A percentile compares a stretch with the other conserved stretches of the same genome.
These are phyloP conservation scores for Diabrotica balteata DNA, from an alignment of 2,888 invertebrate species.

Conservation along the genomic window DNA sequence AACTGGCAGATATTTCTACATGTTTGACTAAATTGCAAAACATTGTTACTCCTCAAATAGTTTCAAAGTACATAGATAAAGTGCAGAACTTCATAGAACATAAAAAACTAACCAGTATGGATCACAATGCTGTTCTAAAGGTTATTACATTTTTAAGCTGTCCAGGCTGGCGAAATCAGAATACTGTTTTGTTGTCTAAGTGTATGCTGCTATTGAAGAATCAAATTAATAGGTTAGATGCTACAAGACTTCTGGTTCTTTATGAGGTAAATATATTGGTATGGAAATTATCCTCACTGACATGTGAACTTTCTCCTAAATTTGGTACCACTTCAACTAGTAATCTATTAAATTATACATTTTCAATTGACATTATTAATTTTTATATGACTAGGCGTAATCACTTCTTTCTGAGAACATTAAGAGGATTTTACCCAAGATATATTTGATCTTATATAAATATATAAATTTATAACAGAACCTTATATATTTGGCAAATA, in stretches of 20 bases:
- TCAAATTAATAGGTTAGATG: conserved; percentile 55
- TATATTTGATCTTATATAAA: too few relatives aligned
- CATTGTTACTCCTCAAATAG: conserved; percentile 55
- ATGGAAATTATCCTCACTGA: too few relatives aligned
- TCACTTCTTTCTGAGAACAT: too few relatives aligned
- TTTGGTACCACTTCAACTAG: too few relatives aligned
- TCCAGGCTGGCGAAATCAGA: conserved; percentile 60
- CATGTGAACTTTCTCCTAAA: too few relatives aligned
- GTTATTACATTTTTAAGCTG: conserved; percentile 60
- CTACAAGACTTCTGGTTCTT: conserved; percentile 56
- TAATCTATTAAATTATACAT: too few relatives aligned
- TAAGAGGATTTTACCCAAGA: too few relatives aligned
- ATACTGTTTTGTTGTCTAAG: conserved; percentile 54
- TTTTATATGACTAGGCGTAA: too few relatives aligned
- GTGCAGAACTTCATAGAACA: conserved; percentile 52
- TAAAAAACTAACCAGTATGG: conserved; percentile 46
- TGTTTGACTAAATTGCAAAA: conserved; percentile 60
- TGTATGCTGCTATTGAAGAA: conserved; percentile 57
- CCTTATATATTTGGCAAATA: too few relatives aligned
- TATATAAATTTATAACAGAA: too few relatives aligned
- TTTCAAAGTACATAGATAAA: conserved; percentile 57
- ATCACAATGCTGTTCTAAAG: conserved; percentile 51
- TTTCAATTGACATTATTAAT: too few relatives aligned
- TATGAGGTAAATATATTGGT: conserved; percentile 52
- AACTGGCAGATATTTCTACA: conserved; percentile 60